Evolutionary conservation across 2,113 vertebrate genomes (phyloP).

Genomic region (Coptodon rendalli): DNA sequence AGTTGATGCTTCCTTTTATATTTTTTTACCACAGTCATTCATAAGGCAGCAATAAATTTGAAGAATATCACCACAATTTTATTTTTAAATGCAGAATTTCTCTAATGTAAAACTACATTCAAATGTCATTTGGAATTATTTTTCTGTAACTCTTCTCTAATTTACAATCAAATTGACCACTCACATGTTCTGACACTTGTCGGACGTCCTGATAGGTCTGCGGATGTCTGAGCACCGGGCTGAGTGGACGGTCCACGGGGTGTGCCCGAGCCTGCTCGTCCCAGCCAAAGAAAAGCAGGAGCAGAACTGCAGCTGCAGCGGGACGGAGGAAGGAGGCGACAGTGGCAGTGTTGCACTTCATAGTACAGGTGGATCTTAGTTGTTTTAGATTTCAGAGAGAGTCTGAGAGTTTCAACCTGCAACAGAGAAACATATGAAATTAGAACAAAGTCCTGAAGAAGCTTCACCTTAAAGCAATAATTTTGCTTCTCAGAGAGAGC

Average conservation of each 20-base stretch:
- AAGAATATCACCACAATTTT: background rate
- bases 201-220: background rate
- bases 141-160: background rate
- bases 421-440: background rate
- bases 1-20: background rate
- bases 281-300: conserved; percentile 52
- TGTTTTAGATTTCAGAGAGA: background rate
- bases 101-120: background rate
- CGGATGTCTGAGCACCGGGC: background rate
- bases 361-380: background rate
- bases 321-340: background rate
- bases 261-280: background rate
- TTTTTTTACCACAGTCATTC: background rate
- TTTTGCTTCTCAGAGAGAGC: background rate
- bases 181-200: conserved; percentile 27
- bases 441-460: background rate
- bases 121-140: background rate
- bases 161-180: background rate
- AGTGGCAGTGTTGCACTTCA: background rate
- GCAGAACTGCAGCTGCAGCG: background rate
- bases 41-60: background rate
- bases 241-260: background rate
- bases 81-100: background rate
- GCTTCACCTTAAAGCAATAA: background rate
- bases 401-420: background rate